A percentile compares a stretch with the other conserved stretches of the same genome.
These are phyloP conservation scores for Diacarnus erythraeanus DNA, from an alignment of 37 sponge, comb jelly and placozoan species.

Conservation along the genomic window DNA sequence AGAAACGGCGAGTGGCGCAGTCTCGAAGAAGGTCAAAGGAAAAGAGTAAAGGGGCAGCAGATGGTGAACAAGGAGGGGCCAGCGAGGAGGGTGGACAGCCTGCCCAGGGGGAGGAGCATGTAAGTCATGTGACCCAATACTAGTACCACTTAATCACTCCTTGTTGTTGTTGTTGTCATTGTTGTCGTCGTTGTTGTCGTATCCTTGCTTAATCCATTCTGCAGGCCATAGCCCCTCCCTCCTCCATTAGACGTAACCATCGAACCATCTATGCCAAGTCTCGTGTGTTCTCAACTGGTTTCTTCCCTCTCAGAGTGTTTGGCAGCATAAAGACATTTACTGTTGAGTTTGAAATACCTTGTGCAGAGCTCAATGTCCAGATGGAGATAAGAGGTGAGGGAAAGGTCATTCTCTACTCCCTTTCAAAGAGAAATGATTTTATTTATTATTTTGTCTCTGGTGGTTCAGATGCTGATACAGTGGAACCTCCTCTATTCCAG, in stretches of 20 bases:
- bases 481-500: too few species aligned
- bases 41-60: background rate
- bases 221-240: slow-evolving; percentile 2
- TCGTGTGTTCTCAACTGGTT: background rate
- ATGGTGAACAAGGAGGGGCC: background rate
- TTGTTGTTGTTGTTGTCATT: too few species aligned
- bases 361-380: slow-evolving; percentile 20
- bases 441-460: too few species aligned
- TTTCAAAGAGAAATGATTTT: too few species aligned
- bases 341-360: slow-evolving; percentile 45
- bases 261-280: slow-evolving; percentile 37
- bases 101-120: slow-evolving; percentile 14
- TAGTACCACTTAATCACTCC: background rate
- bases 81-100: background rate
- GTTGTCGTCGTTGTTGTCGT: too few species aligned
- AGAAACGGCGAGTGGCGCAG: background rate
- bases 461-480: too few species aligned
- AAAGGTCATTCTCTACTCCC: too few species aligned
- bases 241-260: background rate
- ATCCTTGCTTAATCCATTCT: too few species aligned
- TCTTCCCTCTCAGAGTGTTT: slow-evolving; percentile 29
- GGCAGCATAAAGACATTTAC: slow-evolving; percentile 52
- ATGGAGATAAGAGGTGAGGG: slow-evolving; percentile 50
- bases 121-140: slow-evolving; percentile 2
- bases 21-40: background rate